Evolutionary conservation across 1,140 invertebrate genomes (phyloP).

Genomic region (Rhopalosiphum padi): DNA sequence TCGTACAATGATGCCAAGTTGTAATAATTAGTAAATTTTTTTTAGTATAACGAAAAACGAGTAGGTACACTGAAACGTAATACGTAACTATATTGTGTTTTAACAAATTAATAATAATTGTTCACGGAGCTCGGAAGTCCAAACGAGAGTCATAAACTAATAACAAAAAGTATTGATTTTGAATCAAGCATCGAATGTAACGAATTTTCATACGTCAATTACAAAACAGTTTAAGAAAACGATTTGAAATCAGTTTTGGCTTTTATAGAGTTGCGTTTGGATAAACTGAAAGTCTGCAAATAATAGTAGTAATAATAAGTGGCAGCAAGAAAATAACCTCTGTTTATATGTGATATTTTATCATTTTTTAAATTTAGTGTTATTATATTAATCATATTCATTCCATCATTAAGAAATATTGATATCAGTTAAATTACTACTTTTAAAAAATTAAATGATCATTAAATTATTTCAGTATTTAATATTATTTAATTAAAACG

Average conservation of each 20-base stretch:
- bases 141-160: not conserved
- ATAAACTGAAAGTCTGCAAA: too few relatives aligned
- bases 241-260: not conserved
- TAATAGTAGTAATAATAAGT: too few relatives aligned
- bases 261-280: not conserved
- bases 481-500: too few relatives aligned
- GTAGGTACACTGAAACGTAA: not conserved
- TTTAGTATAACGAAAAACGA: not conserved
- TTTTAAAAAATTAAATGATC: too few relatives aligned
- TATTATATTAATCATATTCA: not conserved
- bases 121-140: not conserved
- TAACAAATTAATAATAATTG: constrained; percentile 5
- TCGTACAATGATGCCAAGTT: not conserved
- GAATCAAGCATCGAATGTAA: not conserved
- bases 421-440: not conserved
- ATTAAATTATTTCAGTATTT: too few relatives aligned
- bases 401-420: not conserved
- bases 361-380: not conserved
- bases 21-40: not conserved
- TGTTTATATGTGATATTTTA: too few relatives aligned
- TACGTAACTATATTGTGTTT: not conserved
- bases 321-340: too few relatives aligned
- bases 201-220: not conserved
- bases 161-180: not conserved
- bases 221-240: not conserved